Evolutionary conservation across 1,140 invertebrate species (phyloP).

Genomic region (Lepidurus couesii): DNA sequence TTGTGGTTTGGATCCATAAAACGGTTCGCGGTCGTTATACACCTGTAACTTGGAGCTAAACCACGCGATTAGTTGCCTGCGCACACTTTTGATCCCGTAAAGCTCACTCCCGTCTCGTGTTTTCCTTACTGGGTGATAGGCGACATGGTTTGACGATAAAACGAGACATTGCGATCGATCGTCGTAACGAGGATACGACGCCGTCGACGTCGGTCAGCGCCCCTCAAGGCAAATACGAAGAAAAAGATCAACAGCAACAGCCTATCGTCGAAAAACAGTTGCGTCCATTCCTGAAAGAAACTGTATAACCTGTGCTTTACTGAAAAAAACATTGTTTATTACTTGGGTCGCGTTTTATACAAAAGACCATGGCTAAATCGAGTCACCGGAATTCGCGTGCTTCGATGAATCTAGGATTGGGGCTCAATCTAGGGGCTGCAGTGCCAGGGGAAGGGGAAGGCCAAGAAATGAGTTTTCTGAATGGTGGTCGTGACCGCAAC

Average conservation of each 20-base stretch:
- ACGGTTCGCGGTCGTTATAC: no score
- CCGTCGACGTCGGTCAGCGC: not conserved
- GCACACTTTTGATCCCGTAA: no score
- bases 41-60: no score
- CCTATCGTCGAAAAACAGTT: no score
- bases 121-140: not conserved
- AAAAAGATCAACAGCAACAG: not conserved
- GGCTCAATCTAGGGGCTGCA: not conserved
- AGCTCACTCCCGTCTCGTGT: no score
- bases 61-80: no score
- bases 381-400: conserved; percentile 5
- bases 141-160: conserved; percentile 2
- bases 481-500: conserved; percentile 34
- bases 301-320: no score
- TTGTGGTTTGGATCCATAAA: no score
- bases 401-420: not conserved
- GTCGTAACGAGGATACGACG: not conserved
- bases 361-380: not conserved
- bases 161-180: not conserved
- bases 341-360: not conserved
- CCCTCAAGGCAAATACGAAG: not conserved
- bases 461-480: not conserved
- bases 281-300: no score
- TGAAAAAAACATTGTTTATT: not conserved
- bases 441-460: not conserved